Conservation (phyloP, 2,797 vertebrate genomes). For the Odontamblyopus lacepedii region DNA sequence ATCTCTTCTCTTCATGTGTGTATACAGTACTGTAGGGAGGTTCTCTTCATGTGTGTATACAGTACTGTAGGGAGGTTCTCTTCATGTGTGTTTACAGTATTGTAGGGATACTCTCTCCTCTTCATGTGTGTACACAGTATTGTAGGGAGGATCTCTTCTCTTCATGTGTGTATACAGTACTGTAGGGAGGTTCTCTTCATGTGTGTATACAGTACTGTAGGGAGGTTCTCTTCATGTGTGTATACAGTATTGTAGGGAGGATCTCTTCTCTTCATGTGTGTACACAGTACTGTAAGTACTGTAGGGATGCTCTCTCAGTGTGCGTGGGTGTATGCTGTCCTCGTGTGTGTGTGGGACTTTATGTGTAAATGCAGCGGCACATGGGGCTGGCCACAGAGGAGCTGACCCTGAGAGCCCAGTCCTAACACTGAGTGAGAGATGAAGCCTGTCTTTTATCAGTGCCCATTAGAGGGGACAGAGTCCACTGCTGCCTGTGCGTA, state of each 20-base stretch:
- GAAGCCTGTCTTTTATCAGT: conserved; percentile 84
- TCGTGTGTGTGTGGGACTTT: conserved; percentile 31
- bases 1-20: too few relatives aligned
- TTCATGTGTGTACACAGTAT: not conserved
- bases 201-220: not conserved
- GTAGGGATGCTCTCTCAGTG: too few relatives aligned
- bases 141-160: too few relatives aligned
- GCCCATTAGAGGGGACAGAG: conserved; percentile 77
- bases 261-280: not conserved
- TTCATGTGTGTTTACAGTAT: not conserved
- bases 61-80: too few relatives aligned
- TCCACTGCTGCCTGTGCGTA: conserved; percentile 44
- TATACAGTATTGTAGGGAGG: not conserved
- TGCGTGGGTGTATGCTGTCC: conserved; percentile 23
- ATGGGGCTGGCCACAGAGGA: conserved; percentile 64
- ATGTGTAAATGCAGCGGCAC: conserved; percentile 67
- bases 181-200: too few relatives aligned
- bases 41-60: too few relatives aligned
- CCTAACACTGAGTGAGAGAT: conserved; percentile 65
- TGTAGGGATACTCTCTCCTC: too few relatives aligned
- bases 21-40: not conserved
- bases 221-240: not conserved
- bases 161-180: not conserved
- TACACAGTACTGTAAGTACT: not conserved
- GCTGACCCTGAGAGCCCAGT: conserved; percentile 63